phyloP scores from a whole-genome alignment of 2,113 vertebrate genomes.

The Gorsachius goisagi region DNA sequence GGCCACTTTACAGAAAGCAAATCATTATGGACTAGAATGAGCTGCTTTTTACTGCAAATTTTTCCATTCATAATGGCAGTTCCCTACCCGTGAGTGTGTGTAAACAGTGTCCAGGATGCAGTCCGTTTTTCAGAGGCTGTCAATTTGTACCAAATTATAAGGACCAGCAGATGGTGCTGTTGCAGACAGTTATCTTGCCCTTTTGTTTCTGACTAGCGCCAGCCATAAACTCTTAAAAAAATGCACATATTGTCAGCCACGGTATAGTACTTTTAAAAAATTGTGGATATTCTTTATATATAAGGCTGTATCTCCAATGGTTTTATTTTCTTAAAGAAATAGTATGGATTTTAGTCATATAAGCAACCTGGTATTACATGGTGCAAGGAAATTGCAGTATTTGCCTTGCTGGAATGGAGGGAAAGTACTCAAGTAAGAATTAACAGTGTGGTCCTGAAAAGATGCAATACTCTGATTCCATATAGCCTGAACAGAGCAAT shows the following conservation, averaged over 20 bases:
- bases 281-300: background rate
- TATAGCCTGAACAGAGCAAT: background rate
- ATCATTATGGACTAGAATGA: background rate
- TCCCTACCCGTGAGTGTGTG: background rate
- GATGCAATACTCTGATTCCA: background rate
- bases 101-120: background rate
- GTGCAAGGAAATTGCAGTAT: background rate
- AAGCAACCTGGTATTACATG: background rate
- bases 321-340: background rate
- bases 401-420: background rate
- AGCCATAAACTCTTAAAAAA: background rate
- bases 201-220: background rate
- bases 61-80: background rate
- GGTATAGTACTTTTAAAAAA: background rate
- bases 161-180: slow-evolving; percentile 4
- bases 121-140: background rate
- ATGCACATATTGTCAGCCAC: background rate
- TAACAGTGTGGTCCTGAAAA: background rate
- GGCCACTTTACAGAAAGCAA: background rate
- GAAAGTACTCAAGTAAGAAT: background rate
- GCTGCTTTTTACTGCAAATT: background rate
- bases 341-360: background rate
- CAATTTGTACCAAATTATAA: background rate
- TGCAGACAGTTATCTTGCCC: background rate
- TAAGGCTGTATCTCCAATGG: background rate